Conservation (phyloP, 2,113 vertebrate species). For the Engraulis encrasicolus region DNA sequence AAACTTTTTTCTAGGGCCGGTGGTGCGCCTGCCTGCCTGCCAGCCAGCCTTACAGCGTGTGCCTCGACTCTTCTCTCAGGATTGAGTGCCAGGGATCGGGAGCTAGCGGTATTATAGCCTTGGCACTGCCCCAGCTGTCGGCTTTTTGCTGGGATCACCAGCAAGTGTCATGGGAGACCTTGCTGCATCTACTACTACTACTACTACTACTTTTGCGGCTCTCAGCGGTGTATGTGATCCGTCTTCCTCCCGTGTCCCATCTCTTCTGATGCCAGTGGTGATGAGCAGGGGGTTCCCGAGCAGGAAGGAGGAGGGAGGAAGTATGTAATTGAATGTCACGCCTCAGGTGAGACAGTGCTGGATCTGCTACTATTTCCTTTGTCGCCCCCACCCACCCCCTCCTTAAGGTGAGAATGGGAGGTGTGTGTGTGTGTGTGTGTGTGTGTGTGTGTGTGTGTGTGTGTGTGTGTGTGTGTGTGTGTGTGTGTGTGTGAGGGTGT, state of each 20-base stretch:
- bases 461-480: neutral
- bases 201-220: too few species aligned
- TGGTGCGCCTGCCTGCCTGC: too few species aligned
- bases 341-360: slow-evolving; percentile 45
- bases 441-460: neutral
- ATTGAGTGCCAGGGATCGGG: slow-evolving; percentile 10
- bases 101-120: too few species aligned
- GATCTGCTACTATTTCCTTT: neutral
- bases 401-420: neutral
- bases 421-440: neutral
- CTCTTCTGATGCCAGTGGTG: neutral
- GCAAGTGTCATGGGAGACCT: slow-evolving; percentile 25
- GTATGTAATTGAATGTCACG: slow-evolving; percentile 24
- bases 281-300: neutral
- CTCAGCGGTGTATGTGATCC: neutral
- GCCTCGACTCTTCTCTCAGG: too few species aligned
- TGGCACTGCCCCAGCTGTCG: neutral
- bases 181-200: too few species aligned
- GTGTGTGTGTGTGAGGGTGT: neutral
- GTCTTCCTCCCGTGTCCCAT: neutral
- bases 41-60: too few species aligned
- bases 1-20: too few species aligned
- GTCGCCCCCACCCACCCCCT: too few species aligned
- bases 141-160: slow-evolving; percentile 35
- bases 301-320: slow-evolving; percentile 33